These are phyloP conservation scores for Drosophila pachea DNA, from an alignment of 1,140 invertebrate species.

Conservation along the genomic window DNA sequence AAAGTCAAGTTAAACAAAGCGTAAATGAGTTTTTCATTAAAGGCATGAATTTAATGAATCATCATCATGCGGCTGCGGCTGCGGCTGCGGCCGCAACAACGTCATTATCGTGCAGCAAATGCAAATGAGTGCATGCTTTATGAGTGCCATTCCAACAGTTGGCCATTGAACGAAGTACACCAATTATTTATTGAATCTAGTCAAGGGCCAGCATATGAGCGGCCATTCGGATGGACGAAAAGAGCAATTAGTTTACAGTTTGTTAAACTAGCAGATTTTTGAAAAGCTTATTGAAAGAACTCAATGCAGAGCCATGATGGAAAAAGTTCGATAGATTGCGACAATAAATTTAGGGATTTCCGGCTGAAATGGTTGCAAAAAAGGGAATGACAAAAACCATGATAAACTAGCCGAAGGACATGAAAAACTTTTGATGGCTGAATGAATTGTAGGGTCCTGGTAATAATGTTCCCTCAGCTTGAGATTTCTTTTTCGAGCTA, in stretches of 20 bases:
- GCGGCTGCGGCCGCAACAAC: not conserved
- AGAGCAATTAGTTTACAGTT: not conserved
- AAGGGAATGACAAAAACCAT: too few species aligned
- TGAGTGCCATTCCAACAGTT: constrained; percentile 14
- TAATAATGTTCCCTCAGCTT: too few species aligned
- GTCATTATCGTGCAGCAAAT: constrained; percentile 20
- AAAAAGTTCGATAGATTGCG: too few species aligned
- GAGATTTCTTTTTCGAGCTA: too few species aligned
- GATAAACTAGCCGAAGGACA: too few species aligned
- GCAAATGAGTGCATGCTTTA: constrained; percentile 40
- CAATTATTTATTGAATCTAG: constrained; percentile 31
- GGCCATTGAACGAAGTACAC: constrained; percentile 23
- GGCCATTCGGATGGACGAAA: not conserved
- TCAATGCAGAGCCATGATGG: too few species aligned
- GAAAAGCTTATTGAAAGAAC: too few species aligned
- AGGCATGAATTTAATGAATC: constrained; percentile 34
- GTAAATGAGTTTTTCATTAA: constrained; percentile 36
- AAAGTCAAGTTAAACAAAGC: constrained; percentile 52
- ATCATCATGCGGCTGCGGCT: constrained; percentile 19
- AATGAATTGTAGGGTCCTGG: too few species aligned
- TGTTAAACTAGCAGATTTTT: too few species aligned
- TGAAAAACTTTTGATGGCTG: too few species aligned
- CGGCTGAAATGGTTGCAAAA: too few species aligned
- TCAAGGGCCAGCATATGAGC: not conserved
- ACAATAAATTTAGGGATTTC: too few species aligned